These are phyloP conservation scores for Mus spicilegus DNA, from an alignment of 2,113 vertebrate species.

Conservation along the genomic window DNA sequence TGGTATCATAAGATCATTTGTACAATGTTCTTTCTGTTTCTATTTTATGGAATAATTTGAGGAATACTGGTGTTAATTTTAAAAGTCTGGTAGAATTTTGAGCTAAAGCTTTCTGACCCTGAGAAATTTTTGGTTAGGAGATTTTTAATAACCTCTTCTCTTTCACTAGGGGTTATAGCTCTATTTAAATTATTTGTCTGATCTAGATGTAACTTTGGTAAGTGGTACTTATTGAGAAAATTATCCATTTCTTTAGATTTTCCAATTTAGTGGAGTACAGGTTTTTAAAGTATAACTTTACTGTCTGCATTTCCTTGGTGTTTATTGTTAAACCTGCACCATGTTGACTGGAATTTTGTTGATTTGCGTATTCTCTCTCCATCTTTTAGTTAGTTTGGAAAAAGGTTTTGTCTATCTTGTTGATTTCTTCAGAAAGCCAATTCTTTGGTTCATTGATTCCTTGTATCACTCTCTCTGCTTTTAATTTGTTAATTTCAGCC, in stretches of 20 bases:
- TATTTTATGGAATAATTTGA: neutral
- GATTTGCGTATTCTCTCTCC: neutral
- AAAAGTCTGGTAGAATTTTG: neutral
- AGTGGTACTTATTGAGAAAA: neutral
- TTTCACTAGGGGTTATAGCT: neutral
- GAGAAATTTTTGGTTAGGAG: neutral
- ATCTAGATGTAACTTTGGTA: neutral
- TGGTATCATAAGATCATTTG: neutral
- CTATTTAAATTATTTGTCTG: neutral
- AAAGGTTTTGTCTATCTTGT: neutral
- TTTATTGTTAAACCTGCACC: neutral
- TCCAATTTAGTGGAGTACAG: neutral
- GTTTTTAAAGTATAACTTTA: neutral
- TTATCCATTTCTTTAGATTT: neutral
- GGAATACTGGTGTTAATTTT: neutral
- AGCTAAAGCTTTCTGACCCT: neutral
- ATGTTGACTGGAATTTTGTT: neutral
- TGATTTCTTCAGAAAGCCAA: neutral
- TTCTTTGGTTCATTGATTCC: neutral
- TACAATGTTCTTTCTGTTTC: neutral
- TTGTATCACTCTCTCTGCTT: neutral
- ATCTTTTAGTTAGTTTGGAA: neutral
- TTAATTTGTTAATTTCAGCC: neutral
- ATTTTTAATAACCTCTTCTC: neutral
- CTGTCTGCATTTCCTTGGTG: neutral